phyloP scores from a whole-genome alignment of 92 coral and sea anemone genomes.

The Anthopleura xanthogrammica region DNA sequence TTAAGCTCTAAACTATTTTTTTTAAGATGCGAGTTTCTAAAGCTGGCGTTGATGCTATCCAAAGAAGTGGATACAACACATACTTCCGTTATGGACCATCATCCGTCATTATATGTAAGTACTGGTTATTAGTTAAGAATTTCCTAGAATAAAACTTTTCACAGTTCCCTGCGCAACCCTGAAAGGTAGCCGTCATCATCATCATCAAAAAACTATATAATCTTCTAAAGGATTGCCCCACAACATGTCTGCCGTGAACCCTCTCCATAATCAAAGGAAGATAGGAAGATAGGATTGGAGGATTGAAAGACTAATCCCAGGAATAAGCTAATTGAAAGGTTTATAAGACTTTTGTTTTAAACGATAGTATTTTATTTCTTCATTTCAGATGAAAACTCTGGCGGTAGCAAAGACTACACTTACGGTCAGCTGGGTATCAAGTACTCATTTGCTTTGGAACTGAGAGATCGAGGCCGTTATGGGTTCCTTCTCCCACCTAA shows the following conservation, averaged over 20 bases:
- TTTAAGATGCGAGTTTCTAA: slow-evolving; percentile 50
- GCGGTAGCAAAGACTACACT: slow-evolving; percentile 74
- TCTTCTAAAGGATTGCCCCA: no score
- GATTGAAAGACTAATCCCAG: no score
- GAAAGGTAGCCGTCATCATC: no score
- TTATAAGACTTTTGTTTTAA: no score
- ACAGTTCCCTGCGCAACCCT: no score
- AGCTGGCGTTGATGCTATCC: slow-evolving; percentile 53
- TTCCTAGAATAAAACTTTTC: no score
- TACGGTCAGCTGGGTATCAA: slow-evolving; percentile 64
- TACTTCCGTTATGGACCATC: slow-evolving; percentile 53
- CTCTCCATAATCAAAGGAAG: no score
- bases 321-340: no score
- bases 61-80: slow-evolving; percentile 35
- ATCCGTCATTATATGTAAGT: slow-evolving; percentile 75
- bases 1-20: neutral
- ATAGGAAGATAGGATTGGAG: no score
- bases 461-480: slow-evolving; percentile 67
- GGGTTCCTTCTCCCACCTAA: slow-evolving; percentile 67
- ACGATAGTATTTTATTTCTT: no score
- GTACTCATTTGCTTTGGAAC: slow-evolving; percentile 75
- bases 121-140: neutral
- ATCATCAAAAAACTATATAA: no score
- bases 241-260: no score
- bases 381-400: slow-evolving; percentile 60